Base-by-base conservation (phyloP, 2,797 vertebrate genomes). In the Gymnodraco acuticeps region DNA sequence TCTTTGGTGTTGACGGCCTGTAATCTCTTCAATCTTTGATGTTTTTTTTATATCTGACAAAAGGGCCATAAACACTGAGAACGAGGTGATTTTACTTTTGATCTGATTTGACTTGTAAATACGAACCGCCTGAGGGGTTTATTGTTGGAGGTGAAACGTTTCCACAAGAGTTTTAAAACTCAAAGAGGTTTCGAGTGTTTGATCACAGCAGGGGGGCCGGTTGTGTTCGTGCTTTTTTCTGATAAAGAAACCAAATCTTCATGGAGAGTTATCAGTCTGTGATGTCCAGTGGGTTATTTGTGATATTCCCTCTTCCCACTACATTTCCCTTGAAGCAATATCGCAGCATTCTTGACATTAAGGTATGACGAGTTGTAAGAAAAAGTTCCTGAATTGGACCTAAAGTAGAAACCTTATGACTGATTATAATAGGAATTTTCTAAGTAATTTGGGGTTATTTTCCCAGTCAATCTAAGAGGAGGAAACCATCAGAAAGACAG, bases 61-160 rank as follows among this genome's bases (percentile, higher is more conserved):
- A 86, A 56, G 45, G 17, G 42, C 51, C 63, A 65, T 5, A 23
- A 70, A 60, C 70, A 75, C 10, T 1, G 8, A 73, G 53, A 74
- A 68, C 3, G 45, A 33, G 59, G 17, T 47, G 74, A 55, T 76
- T 70, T 75, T 45, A 71, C 27, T 71, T 81, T 71, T 76, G 42
- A 80, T 81, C 33, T 53, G 19, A 66, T 76, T 75, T 78, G 62
- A 83, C 83, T 81, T 80, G 64, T 72, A 77, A 88, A 84, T 80
- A 60, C n/a, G 60, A 51, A 17, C 48, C 4, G 13, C 51, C 72
- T 7, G 15, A 59, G 38, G 64, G 66, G 54, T 48, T 80, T 65
- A 64, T 50, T 70, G 64, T 56, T 65, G 71, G 74, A 75, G 66
- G 48, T 66, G 67, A 46, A 75, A 73, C 65, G 43, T 53, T 59